Evolutionary conservation across 2,888 invertebrate species (phyloP).

Genomic region (Sesia bembeciformis): DNA sequence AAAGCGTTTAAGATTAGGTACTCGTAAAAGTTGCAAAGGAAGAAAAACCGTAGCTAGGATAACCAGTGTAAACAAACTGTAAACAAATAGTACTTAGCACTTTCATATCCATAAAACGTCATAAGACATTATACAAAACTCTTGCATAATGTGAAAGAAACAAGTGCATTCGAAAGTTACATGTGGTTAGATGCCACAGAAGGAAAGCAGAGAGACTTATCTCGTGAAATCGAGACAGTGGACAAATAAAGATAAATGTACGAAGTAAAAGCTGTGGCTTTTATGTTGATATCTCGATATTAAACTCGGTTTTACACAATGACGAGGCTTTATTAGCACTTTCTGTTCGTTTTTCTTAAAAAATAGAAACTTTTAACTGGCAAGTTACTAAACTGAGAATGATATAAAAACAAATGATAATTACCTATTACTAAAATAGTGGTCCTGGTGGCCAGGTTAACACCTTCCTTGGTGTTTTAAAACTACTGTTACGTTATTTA

Average conservation of each 20-base stretch:
- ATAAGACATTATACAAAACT: not conserved
- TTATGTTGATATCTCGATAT: not conserved
- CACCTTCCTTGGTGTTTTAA: too few species aligned
- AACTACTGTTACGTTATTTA: too few species aligned
- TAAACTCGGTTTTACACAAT: constrained; percentile 3
- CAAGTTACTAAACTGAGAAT: not conserved
- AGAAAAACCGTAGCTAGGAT: too few species aligned
- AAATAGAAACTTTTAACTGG: constrained; percentile 14
- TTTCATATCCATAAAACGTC: not conserved
- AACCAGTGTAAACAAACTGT: too few species aligned
- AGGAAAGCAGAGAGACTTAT: constrained; percentile 24
- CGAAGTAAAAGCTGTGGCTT: constrained; percentile 2
- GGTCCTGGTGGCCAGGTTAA: too few species aligned
- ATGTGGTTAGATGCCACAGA: constrained; percentile 17
- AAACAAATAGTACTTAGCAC: too few species aligned
- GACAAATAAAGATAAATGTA: not conserved
- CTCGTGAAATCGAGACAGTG: not conserved
- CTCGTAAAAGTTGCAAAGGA: too few species aligned
- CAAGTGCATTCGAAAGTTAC: constrained; percentile 31
- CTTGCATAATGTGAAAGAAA: not conserved
- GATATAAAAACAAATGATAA: too few species aligned
- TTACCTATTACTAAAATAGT: too few species aligned
- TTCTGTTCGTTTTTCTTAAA: constrained; percentile 1
- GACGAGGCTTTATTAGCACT: not conserved
- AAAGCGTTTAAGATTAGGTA: too few species aligned